Base-by-base conservation (phyloP, 1,140 invertebrate genomes). In the Triops longicaudatus region DNA sequence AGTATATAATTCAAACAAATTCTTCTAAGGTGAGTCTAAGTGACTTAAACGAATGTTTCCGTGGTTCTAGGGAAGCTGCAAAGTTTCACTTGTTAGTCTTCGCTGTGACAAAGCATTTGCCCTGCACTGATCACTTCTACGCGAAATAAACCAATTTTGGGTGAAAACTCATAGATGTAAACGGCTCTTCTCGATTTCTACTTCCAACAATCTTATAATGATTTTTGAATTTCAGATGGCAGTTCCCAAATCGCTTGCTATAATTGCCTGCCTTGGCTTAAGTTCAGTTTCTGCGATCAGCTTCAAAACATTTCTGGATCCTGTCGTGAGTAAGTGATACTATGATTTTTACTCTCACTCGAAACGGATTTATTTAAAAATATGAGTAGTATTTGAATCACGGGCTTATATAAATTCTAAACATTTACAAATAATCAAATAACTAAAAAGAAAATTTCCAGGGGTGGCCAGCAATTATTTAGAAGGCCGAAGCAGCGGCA, bases 251-350 rank as follows among this genome's bases (percentile, higher is more conserved):
- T 43, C 74, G 1, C 37, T 75, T 41, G 74, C 74, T 11, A 26
- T 75, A 44, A 26, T 44, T 6, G 28, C 74, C 14, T 41, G 37
- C 44, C 12, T 26, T 31, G 37, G 37, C 37, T 27, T 75, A 11
- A 44, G 37, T 17, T 75, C 74, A 5, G 74, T 44, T n/a, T 26
- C 26, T 17, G 74, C 74, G 10, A 28, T 75, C 74, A 26, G 44
- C 22, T 26, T 75, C 10, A 22, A 75, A 42, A 11, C 26, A 27
- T 6, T 75, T 17, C 10, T 75, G 26, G 74, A 75, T 42, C 74
- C 74, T 0, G 28, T 75, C 11, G 42, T 75, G 74, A 43, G 74
- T 75, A 75, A 31, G 74, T 75, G 22, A 12, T 17, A 31, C 0
- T 22, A n/a, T 17, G 7, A 0, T 73, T 28, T 12, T n/a, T n/a